A percentile compares a stretch with the other conserved stretches of the same genome.
Evolutionary conservation across 2,113 vertebrate genomes (phyloP).

Genomic region (Spea bombifrons): DNA sequence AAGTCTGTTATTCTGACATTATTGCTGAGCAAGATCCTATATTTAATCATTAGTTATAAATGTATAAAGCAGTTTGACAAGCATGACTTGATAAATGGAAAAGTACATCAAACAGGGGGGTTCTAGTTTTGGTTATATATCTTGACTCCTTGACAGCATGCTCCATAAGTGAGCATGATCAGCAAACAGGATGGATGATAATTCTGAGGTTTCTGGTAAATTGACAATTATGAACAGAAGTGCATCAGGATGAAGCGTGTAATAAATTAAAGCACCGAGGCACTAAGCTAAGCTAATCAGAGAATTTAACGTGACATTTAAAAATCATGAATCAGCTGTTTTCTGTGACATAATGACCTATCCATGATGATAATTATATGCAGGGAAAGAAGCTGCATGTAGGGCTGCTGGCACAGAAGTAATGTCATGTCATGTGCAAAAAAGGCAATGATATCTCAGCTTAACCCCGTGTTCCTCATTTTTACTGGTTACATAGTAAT

Average conservation of each 20-base stretch:
- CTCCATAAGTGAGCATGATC: slow-evolving; percentile 31
- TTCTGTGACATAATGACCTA: slow-evolving; percentile 17
- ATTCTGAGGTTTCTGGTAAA: slow-evolving; percentile 42
- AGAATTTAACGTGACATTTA: slow-evolving; percentile 39
- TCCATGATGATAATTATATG: slow-evolving; percentile 31
- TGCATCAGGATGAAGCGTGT: slow-evolving; percentile 36
- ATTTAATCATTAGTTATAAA: slow-evolving; percentile 40
- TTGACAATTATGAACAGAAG: slow-evolving; percentile 43
- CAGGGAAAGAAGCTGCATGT: slow-evolving; percentile 4
- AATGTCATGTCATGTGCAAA: background rate
- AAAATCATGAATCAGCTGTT: slow-evolving; percentile 32
- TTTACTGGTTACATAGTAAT: background rate
- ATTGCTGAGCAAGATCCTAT: slow-evolving; percentile 35
- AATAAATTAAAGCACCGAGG: slow-evolving; percentile 26
- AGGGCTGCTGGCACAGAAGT: background rate
- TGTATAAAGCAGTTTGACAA: slow-evolving; percentile 34
- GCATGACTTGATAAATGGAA: slow-evolving; percentile 35
- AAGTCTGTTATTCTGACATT: slow-evolving; percentile 19
- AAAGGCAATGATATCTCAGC: background rate
- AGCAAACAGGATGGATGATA: slow-evolving; percentile 43
- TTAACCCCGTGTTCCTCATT: background rate
- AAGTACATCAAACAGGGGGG: slow-evolving; percentile 37
- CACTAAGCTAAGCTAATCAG: slow-evolving; percentile 32
- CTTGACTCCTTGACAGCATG: slow-evolving; percentile 42
- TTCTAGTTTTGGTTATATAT: slow-evolving; percentile 36